Evolutionary conservation across 92 coral and sea anemone genomes (phyloP), one percentile per base, ranked within the genome.

Genomic region (Isaurus tuberculatus): DNA sequence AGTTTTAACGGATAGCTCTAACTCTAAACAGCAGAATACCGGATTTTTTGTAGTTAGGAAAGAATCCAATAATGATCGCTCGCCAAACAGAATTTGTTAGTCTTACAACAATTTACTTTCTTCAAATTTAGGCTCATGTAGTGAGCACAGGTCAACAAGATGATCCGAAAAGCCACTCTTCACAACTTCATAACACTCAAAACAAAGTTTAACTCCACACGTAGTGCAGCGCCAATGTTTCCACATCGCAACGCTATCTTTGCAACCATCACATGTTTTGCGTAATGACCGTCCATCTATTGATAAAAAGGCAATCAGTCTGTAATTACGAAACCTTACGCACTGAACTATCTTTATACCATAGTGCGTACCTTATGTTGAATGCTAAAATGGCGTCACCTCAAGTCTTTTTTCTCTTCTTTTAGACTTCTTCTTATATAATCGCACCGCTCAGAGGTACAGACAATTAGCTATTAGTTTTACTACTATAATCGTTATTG

Each of bases 141-240:
- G 27, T 19, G 7, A 33, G 42, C 44, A 15, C 43, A 20, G 71
- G 17, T 14, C 43, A 65, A 65, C 40, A 28, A 31, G 23, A 30
- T 65, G 25, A 7, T 66, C 72, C 32, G 43, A 30, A 66, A 66
- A 42, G 46, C 72, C 72, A 37, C 75, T 40, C 4, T 26, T 11
- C 27, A 5, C 55, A 17, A 25, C 13, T 70, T 70, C 27, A 31
- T 70, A 14, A 14, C 75, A 70, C 75, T 70, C 75, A 19, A 70
- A 70, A 22, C 75, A 70, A 11, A n/a, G 53, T 33, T 70, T 70
- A 4, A 9, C 14, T 37, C n/a, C 32, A 37, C 57, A 70, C 26
- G 28, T 42, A 11, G 51, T 70, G 10, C 51, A 70, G 53, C 53
- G 53, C 75, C 75, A 70, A 25, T 37, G 75, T 42, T 42, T 40